Conservation (phyloP, 1,140 invertebrate genomes). For the Drosophila pandora region DNA sequence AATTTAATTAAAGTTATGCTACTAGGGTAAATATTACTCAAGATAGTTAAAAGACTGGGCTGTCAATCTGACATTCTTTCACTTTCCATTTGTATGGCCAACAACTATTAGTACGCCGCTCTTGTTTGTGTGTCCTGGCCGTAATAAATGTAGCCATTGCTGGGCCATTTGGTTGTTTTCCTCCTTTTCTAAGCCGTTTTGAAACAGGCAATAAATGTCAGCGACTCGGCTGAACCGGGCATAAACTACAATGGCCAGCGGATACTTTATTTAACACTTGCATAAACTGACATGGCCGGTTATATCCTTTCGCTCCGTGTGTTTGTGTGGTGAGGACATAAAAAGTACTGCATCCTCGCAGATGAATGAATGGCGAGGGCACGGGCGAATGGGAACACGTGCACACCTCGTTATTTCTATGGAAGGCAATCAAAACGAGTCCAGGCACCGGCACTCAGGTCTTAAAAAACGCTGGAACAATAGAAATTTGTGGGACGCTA, state of each 20-base stretch:
- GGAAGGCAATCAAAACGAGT: conserved; percentile 39
- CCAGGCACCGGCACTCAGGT: conserved; percentile 15
- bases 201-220: conserved; percentile 75
- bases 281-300: conserved; percentile 38
- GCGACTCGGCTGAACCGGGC: conserved; percentile 16
- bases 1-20: neutral
- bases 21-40: too few species aligned
- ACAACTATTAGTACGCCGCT: conserved; percentile 12
- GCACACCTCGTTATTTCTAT: conserved; percentile 47
- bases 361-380: conserved; percentile 18
- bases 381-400: conserved; percentile 26
- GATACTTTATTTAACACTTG: conserved; percentile 74
- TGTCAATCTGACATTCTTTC: neutral
- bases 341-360: conserved; percentile 25
- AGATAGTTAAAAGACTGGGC: too few species aligned
- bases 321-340: conserved; percentile 9
- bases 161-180: conserved; percentile 9
- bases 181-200: conserved; percentile 28
- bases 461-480: conserved; percentile 31
- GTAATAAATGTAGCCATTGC: conserved; percentile 51
- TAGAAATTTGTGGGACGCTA: conserved; percentile 26
- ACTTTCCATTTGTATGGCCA: conserved; percentile 9
- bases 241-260: conserved; percentile 54
- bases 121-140: conserved; percentile 38
- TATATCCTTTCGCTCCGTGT: conserved; percentile 3